Evolutionary conservation across 2,888 invertebrate genomes (phyloP).

Genomic region (Drosophila pseudotakahashii): DNA sequence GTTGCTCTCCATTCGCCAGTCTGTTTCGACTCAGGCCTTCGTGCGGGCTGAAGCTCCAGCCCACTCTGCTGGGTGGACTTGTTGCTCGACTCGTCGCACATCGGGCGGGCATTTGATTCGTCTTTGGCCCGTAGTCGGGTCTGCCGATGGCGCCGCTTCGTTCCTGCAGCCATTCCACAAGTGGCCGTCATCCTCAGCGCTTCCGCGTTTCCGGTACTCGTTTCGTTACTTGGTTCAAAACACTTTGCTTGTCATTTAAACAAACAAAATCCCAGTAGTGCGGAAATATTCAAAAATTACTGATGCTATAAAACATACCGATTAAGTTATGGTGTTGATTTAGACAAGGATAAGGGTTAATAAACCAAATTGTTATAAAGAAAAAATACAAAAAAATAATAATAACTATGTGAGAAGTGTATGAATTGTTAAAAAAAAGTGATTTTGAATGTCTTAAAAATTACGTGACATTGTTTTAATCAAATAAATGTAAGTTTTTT

Average conservation of each 20-base stretch:
- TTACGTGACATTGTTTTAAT: too few relatives aligned
- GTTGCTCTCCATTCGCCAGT: conserved; percentile 63
- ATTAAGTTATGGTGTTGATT: neutral
- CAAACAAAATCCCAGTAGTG: neutral
- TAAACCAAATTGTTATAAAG: neutral
- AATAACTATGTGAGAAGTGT: neutral
- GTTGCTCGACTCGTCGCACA: conserved; percentile 48
- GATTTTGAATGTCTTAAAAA: neutral
- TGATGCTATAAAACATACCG: neutral
- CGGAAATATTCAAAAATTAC: conserved; percentile 6
- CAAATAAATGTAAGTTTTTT: neutral
- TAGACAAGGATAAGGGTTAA: neutral
- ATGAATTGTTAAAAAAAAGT: conserved; percentile 2
- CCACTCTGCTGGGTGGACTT: conserved; percentile 35
- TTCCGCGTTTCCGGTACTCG: conserved; percentile 79
- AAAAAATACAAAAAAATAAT: neutral
- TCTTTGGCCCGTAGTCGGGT: conserved; percentile 44
- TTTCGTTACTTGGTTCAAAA: conserved; percentile 49
- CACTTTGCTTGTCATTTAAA: neutral
- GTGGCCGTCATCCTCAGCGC: conserved; percentile 73
- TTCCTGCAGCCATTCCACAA: conserved; percentile 75
- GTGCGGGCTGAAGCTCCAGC: conserved; percentile 54
- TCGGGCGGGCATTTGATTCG: conserved; percentile 67
- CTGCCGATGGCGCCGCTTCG: conserved; percentile 36
- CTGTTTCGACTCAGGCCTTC: conserved; percentile 34